Evolutionary conservation across 2,888 invertebrate genomes (phyloP), one percentile per base, ranked within the genome.

Genomic region (Digitonthophagus gazella): DNA sequence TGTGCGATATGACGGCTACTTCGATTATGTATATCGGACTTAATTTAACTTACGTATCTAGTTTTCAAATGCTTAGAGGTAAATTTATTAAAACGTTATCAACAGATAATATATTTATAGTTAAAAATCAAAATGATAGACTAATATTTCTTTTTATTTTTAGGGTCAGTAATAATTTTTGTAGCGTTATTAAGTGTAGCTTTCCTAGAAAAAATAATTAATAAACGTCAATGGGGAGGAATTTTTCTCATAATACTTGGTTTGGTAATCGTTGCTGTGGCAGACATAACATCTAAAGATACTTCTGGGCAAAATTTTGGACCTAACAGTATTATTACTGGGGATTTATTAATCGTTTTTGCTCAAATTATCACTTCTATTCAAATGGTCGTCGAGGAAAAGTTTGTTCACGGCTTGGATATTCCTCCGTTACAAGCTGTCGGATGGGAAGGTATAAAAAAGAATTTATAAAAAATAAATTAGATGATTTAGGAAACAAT

Each of bases 381-480:
- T 68, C 97, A 97, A 84, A 96, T 97, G 92, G 96, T 98, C 0
- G 91, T 94, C 72, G 98, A 98, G 82, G 97, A 98, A 81, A 95
- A 95, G 83, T 95, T 90, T 81, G 89, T 98, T 0, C 85, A 89
- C 69, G 90, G 92, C 65, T 86, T 91, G 75, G 93, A 96, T 82
- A 93, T 97, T 64, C 93, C 95, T 0, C 90, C 97, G 0, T 83
- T 98, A 71, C 93, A 95, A 81, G 97, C 95, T 3, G 93, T 96
- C 15, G 97, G 98, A 4, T 95, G 94, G 92, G 97, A 98, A 86
- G 96, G 96, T 28, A 54, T 3, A 20, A 19, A 61, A 18, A 19
- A 20, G 58, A 8, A 67, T 14, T 28, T 15, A 14, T 15, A n/a
- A 67, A 15, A 15, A 58, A 28, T 28, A 15, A 28, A 11, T 28